A percentile compares a stretch with the other conserved stretches of the same genome.
These are phyloP conservation scores for Disparrhopalites patrizii DNA, from an alignment of 2,888 invertebrate species.

Conservation along the genomic window DNA sequence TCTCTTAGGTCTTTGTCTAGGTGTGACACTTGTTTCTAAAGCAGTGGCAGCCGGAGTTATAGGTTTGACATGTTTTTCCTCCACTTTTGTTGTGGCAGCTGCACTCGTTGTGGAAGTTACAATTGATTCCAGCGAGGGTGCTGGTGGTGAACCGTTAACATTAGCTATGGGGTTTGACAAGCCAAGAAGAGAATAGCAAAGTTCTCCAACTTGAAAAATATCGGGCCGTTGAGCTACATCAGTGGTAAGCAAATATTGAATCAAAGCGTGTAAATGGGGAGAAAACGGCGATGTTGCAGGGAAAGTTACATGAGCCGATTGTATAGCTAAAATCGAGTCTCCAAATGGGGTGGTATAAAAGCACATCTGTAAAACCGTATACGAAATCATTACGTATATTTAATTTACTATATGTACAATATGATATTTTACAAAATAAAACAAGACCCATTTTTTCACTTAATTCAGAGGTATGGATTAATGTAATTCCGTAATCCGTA, in stretches of 20 bases:
- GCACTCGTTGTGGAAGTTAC: conserved; percentile 61
- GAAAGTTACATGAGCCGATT: conserved; percentile 79
- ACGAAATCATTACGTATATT: not conserved
- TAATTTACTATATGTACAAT: not conserved
- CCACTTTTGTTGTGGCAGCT: conserved; percentile 30
- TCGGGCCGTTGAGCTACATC: conserved; percentile 78
- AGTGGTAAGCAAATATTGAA: conserved; percentile 80
- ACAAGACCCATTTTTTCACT: not conserved
- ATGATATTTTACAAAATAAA: not conserved
- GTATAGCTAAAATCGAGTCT: conserved; percentile 87
- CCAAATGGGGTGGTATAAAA: conserved; percentile 87
- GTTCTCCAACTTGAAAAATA: conserved; percentile 63
- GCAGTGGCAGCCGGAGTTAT: conserved; percentile 55
- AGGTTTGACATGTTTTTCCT: conserved; percentile 28
- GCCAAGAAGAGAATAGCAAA: conserved; percentile 30
- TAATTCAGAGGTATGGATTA: not conserved
- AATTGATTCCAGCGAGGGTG: conserved; percentile 35
- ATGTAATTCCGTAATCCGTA: too few species aligned
- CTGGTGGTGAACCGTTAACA: conserved; percentile 25
- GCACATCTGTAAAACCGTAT: conserved; percentile 76
- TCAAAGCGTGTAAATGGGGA: conserved; percentile 65
- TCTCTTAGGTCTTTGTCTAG: conserved; percentile 75
- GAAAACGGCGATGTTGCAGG: conserved; percentile 75
- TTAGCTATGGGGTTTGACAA: conserved; percentile 32
- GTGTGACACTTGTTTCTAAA: conserved; percentile 68